phyloP scores from a whole-genome alignment of 2,797 vertebrate genomes.

The Chloroceryle amazona region DNA sequence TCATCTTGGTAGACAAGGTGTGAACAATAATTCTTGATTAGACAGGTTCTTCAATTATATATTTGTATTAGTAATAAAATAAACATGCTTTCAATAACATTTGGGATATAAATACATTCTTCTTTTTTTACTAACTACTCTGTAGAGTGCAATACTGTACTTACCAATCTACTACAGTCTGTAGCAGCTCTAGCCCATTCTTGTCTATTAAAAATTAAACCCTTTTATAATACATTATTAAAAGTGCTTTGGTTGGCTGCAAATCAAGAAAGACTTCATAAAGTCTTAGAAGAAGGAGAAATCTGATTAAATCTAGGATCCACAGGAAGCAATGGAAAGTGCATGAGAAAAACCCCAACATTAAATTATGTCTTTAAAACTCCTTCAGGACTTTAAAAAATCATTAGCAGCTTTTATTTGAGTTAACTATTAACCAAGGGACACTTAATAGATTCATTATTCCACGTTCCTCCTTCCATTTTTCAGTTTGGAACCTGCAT shows the following conservation, averaged over 20 bases:
- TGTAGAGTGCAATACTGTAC: constrained; percentile 52
- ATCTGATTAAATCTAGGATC: constrained; percentile 78
- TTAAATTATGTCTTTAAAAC: constrained; percentile 74
- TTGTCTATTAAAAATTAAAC: constrained; percentile 85
- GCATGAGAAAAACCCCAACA: constrained; percentile 60
- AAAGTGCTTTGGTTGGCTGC: constrained; percentile 78
- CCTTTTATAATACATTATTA: constrained; percentile 82
- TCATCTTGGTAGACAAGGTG: constrained; percentile 73
- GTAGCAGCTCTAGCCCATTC: constrained; percentile 69
- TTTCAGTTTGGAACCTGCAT: neutral
- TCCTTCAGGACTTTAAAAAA: constrained; percentile 73
- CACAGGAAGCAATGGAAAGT: constrained; percentile 61
- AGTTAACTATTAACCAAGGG: constrained; percentile 62
- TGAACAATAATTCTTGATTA: constrained; percentile 72
- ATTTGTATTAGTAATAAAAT: constrained; percentile 80
- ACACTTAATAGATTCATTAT: constrained; percentile 37
- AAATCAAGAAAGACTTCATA: constrained; percentile 81
- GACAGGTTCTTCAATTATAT: constrained; percentile 81
- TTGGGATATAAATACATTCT: constrained; percentile 74
- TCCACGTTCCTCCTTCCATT: neutral
- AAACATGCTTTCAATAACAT: constrained; percentile 75
- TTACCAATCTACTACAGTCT: constrained; percentile 63
- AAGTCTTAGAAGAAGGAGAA: constrained; percentile 72
- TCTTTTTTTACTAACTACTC: constrained; percentile 60
- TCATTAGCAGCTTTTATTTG: constrained; percentile 70